Base-by-base conservation (phyloP, 2,888 invertebrate genomes). In the Beris morrisii region DNA sequence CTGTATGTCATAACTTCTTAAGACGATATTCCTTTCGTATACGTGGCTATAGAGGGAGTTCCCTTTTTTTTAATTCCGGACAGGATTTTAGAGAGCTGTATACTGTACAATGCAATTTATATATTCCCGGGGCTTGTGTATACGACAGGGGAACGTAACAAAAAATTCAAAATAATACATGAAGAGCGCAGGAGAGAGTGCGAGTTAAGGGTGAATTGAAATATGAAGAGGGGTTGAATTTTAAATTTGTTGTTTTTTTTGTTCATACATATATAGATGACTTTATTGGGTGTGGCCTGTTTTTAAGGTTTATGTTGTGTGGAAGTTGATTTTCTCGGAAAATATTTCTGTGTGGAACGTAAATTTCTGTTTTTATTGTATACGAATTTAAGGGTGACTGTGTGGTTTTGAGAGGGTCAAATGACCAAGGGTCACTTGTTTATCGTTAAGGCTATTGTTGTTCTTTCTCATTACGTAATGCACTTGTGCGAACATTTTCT, bases 391-490 rank as follows among this genome's bases (percentile, higher is more conserved):
- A 12, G 32, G 50, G 61, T 52, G 61, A 38, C 22, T 15, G 22
- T 13, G 44, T 5, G 31, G 46, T 48, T 32, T 61, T 61, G 12
- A 2, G 32, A 50, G 59, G 52, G 52, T 38, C 31, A 32, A 43
- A 61, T 61, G 61, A 61, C 61, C 61, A 31, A 22, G 52, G 61
- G 61, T 61, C 61, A 61, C 43, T 52, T n/a, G 22, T 45, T 13
- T 54, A 12, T 31, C 31, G 54, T 15, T 48, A 48, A 11, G 48
- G 48, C 48, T 48, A 48, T 48, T 48, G n/a, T 48, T 13, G 48
- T 13, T 12, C 5, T n/a, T 48, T 7, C 11, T 3, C 48, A 48
- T 48, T 48, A 48, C 15, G 32, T 56, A 56, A 56, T 56, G 38
- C 56, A 56, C 43, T 43, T 56, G 4, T 13, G 31, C 30, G 31